Evolutionary conservation across 1,140 invertebrate genomes (phyloP).

Genomic region (Phthorimaea operculella): DNA sequence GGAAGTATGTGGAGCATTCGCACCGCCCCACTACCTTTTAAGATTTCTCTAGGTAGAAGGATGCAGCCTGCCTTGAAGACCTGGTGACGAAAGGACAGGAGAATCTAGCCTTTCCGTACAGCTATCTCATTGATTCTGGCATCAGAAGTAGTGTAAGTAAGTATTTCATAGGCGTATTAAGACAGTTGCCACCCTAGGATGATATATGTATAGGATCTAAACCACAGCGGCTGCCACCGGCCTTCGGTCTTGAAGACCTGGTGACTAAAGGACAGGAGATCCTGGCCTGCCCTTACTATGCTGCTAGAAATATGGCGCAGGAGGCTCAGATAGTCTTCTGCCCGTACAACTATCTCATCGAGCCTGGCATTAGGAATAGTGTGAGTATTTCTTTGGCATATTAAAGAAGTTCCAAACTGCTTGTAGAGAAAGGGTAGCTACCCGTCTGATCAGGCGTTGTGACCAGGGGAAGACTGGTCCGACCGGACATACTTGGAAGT

Average conservation of each 20-base stretch:
- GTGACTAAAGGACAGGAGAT: conserved; percentile 61
- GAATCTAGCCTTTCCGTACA: conserved; percentile 78
- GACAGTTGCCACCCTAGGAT: too few species aligned
- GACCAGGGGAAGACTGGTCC: too few species aligned
- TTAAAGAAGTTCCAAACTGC: too few species aligned
- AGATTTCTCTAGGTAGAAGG: too few species aligned
- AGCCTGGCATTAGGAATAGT: conserved; percentile 73
- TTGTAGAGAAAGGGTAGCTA: too few species aligned
- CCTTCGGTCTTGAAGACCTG: conserved; percentile 79
- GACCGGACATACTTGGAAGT: too few species aligned
- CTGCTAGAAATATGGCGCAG: conserved; percentile 69
- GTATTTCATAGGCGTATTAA: too few species aligned
- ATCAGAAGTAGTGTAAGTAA: conserved; percentile 74
- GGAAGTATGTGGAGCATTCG: too few species aligned
- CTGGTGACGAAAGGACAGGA: conserved; percentile 67
- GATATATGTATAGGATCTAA: too few species aligned
- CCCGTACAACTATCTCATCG: conserved; percentile 89
- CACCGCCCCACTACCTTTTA: too few species aligned
- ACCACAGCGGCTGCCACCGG: conserved; percentile 26
- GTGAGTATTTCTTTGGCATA: too few species aligned
- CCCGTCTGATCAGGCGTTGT: too few species aligned
- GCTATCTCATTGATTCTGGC: conserved; percentile 82
- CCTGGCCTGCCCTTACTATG: conserved; percentile 78
- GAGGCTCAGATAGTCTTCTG: conserved; percentile 83
- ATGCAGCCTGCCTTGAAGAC: conserved; percentile 72